Conservation (phyloP, 2,888 invertebrate species). For the Hofmannophila pseudospretella region DNA sequence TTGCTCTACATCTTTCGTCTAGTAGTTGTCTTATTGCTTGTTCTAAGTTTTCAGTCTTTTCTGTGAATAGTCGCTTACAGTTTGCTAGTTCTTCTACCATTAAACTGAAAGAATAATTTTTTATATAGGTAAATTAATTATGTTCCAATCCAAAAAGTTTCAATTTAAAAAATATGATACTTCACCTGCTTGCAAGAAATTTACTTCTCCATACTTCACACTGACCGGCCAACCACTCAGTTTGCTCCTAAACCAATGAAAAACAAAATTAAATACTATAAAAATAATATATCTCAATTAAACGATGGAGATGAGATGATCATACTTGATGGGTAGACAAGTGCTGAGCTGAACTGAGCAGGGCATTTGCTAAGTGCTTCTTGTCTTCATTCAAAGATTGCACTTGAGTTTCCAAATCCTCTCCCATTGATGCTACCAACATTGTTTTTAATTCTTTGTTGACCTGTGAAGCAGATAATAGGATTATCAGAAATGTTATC, state of each 20-base stretch:
- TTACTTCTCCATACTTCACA: slow-evolving; percentile 98
- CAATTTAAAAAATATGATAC: background rate
- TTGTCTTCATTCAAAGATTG: slow-evolving; percentile 95
- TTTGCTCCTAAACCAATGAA: slow-evolving; percentile 82
- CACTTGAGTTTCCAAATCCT: slow-evolving; percentile 93
- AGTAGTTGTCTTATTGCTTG: slow-evolving; percentile 82
- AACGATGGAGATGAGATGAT: background rate
- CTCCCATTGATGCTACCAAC: slow-evolving; percentile 95
- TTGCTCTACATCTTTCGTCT: slow-evolving; percentile 82
- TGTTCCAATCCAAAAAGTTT: no score
- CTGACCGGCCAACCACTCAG: slow-evolving; percentile 94
- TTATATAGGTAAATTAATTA: no score
- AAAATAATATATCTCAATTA: no score
- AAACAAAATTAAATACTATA: background rate
- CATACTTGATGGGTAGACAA: slow-evolving; percentile 87
- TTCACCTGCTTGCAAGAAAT: slow-evolving; percentile 93
- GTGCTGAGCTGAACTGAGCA: slow-evolving; percentile 91
- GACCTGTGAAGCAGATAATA: slow-evolving; percentile 78
- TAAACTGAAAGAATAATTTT: slow-evolving; percentile 77
- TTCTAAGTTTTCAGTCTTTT: slow-evolving; percentile 83
- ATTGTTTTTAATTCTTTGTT: slow-evolving; percentile 95
- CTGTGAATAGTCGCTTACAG: slow-evolving; percentile 88
- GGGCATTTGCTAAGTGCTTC: slow-evolving; percentile 89
- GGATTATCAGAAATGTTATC: background rate
- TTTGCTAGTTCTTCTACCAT: slow-evolving; percentile 95